Evolutionary conservation across 2,888 invertebrate species (phyloP).

Genomic region (Caenorhabditis drosophilae): DNA sequence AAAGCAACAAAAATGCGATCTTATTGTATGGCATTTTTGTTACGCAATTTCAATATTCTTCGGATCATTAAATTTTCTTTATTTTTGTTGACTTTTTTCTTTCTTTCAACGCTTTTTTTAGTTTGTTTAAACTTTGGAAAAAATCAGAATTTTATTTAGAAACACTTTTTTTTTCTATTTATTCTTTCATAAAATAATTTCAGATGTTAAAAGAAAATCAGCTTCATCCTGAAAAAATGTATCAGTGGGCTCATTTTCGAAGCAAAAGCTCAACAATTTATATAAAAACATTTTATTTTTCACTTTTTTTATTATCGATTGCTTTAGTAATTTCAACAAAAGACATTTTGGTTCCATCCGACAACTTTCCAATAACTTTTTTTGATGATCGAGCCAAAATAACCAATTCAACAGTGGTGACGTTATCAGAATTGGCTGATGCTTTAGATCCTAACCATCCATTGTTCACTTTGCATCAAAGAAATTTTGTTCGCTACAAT

Average conservation of each 20-base stretch:
- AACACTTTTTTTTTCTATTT: not conserved
- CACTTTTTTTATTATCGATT: not conserved
- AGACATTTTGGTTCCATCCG: not conserved
- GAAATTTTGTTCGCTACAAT: slow-evolving; percentile 15
- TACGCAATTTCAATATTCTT: too few species aligned
- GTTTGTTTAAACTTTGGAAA: too few species aligned
- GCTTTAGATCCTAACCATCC: slow-evolving; percentile 20
- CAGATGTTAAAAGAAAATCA: not conserved
- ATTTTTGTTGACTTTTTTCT: too few species aligned
- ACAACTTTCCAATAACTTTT: not conserved
- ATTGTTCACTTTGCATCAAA: slow-evolving; percentile 14
- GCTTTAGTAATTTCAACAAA: not conserved
- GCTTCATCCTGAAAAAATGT: not conserved
- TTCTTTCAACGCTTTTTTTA: too few species aligned
- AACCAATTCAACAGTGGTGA: not conserved
- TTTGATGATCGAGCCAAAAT: not conserved
- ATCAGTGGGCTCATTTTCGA: not conserved
- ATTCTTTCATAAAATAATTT: not conserved
- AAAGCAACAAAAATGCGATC: too few species aligned
- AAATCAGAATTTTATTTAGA: too few species aligned
- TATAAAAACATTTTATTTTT: not conserved
- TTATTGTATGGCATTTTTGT: too few species aligned
- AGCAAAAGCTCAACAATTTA: not conserved
- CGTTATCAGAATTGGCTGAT: slow-evolving; percentile 1
- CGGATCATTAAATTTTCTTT: too few species aligned